Evolutionary conservation across 2,888 invertebrate species (phyloP), one percentile per base, ranked within the genome.

Genomic region (Mythimna loreyi): DNA sequence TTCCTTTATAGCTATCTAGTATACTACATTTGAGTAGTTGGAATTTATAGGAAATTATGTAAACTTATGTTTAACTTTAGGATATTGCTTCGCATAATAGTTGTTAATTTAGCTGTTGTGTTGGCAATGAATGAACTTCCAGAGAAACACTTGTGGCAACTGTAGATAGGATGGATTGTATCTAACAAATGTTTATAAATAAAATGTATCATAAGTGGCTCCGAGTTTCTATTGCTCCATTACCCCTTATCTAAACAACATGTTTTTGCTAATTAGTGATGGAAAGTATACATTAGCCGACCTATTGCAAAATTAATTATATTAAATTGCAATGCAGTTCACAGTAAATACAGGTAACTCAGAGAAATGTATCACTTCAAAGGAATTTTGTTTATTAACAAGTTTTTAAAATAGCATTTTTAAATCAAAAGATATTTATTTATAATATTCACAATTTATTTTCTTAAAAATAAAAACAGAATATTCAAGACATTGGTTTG

Each of bases 121-220:
- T 59, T 81, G 84, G 77, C 68, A 56, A 72, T 77, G 83, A 74
- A 66, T 86, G 84, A 84, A 89, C 92, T 93, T 92, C 91, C 91
- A 90, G 87, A 83, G 88, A 75, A 92, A 92, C 81, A 67, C 79
- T 86, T 89, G 93, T 92, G 93, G 91, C 92, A 92, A 94, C 83
- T 90, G 89, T 92, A 93, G 90, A 87, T 92, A 92, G 86, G 84
- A 84, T 81, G 83, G 85, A 87, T 84, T 88, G 86, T 87, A 90
- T 90, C 75, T 76, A 84, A 81, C 60, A 76, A 83, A 80, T 74
- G 69, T 82, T 84, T 91, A 88, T 88, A 88, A 92, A 91, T 92
- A 92, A 91, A 93, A 72, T 90, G 71, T 91, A 89, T 87, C 85
- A 77, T 91, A 90, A 90, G 87, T 73, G 73, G 77, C 55, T 45